Conservation (phyloP, 1,140 invertebrate genomes). For the Lordiphosa clarofinis region DNA sequence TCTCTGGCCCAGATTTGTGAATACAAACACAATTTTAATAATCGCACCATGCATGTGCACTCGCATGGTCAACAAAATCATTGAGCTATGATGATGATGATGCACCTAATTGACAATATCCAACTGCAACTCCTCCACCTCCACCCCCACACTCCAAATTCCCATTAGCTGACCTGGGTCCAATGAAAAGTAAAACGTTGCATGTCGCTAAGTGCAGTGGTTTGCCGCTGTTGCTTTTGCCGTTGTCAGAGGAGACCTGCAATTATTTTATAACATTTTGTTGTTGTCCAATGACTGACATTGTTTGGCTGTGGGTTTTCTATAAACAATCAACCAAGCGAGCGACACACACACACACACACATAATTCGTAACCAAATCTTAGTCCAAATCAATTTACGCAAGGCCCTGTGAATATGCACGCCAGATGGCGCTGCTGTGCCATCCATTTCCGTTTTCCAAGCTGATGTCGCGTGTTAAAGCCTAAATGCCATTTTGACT, state of each 20-base stretch:
- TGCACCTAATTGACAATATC: slow-evolving; percentile 49
- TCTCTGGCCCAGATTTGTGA: too few species aligned
- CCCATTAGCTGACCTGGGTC: slow-evolving; percentile 41
- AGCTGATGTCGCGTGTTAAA: too few species aligned
- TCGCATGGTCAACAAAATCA: slow-evolving; percentile 42
- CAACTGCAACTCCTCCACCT: slow-evolving; percentile 1
- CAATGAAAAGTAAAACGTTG: slow-evolving; percentile 62
- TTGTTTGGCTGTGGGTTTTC: slow-evolving; percentile 54
- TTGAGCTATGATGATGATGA: slow-evolving; percentile 43
- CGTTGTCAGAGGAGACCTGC: slow-evolving; percentile 53
- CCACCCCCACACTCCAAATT: slow-evolving; percentile 3
- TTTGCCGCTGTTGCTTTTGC: slow-evolving; percentile 18
- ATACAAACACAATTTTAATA: slow-evolving; percentile 18
- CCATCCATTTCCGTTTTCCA: too few species aligned
- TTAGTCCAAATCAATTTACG: slow-evolving; percentile 55
- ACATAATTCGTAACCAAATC: slow-evolving; percentile 44
- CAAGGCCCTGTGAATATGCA: slow-evolving; percentile 42
- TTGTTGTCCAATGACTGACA: slow-evolving; percentile 49
- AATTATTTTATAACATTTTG: slow-evolving; percentile 65
- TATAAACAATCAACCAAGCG: slow-evolving; percentile 73
- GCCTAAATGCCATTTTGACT: too few species aligned
- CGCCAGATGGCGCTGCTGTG: too few species aligned
- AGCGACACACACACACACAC: slow-evolving; percentile 18
- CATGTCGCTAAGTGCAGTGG: slow-evolving; percentile 69
- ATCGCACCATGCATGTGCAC: slow-evolving; percentile 21